phyloP scores from a whole-genome alignment of 2,888 invertebrate species.

The Bombylius discolor region DNA sequence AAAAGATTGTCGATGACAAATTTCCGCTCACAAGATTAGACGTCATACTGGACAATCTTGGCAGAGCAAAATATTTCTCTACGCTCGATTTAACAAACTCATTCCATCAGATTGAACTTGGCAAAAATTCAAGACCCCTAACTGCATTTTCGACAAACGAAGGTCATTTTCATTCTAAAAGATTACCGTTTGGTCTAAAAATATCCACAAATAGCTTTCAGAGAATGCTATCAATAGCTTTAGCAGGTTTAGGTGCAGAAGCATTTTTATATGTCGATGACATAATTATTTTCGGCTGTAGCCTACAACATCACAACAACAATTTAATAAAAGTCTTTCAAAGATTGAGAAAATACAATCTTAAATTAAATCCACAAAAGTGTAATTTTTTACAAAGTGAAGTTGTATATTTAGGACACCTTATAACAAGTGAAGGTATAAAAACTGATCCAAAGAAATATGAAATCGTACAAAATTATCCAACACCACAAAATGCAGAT shows the following conservation, averaged over 20 bases:
- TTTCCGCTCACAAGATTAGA: conserved; percentile 7
- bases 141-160: conserved; percentile 12
- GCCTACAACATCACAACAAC: conserved; percentile 11
- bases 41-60: conserved; percentile 5
- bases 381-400: conserved; percentile 13
- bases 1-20: conserved; percentile 4
- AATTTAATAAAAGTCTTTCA: conserved; percentile 9
- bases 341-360: conserved; percentile 8
- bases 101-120: conserved; percentile 8
- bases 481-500: conserved; percentile 14
- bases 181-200: conserved; percentile 13
- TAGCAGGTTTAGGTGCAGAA: conserved; percentile 7
- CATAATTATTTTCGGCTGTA: conserved; percentile 15
- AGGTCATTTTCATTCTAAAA: conserved; percentile 13
- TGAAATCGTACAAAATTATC: conserved; percentile 12
- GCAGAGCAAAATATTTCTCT: conserved; percentile 1
- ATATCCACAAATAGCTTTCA: conserved; percentile 14
- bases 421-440: conserved; percentile 14
- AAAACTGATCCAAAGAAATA: conserved; percentile 5
- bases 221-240: conserved; percentile 13
- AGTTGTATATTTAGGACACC: conserved; percentile 14
- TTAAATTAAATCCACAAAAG: conserved; percentile 12
- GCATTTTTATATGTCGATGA: conserved; percentile 17
- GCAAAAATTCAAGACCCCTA: conserved; percentile 9
- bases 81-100: not conserved